These are phyloP conservation scores for Crepidodera aurea DNA, from an alignment of 2,888 invertebrate species.

Conservation along the genomic window DNA sequence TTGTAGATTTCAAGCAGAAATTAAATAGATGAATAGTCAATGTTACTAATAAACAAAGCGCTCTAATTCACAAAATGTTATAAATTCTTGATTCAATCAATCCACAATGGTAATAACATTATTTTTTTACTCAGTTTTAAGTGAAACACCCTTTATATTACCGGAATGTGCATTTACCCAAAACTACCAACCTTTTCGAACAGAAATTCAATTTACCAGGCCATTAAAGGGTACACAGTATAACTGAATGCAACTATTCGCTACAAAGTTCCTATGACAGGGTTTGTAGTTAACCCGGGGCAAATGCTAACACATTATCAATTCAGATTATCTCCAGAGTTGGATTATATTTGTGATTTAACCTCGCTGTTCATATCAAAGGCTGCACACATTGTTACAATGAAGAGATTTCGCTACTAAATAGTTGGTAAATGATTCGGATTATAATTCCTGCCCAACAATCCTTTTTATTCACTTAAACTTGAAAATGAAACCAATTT, in stretches of 20 bases:
- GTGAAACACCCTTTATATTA: too few species aligned
- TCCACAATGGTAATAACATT: too few species aligned
- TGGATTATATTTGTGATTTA: slow-evolving; percentile 10
- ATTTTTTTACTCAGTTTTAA: too few species aligned
- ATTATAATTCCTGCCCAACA: not conserved
- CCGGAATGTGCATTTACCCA: too few species aligned
- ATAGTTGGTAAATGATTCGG: not conserved
- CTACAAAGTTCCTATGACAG: slow-evolving; percentile 4
- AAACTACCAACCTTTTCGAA: not conserved
- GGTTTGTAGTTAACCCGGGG: slow-evolving; percentile 12
- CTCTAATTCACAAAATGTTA: too few species aligned
- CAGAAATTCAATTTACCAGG: slow-evolving; percentile 5
- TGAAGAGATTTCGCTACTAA: not conserved
- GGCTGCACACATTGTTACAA: not conserved
- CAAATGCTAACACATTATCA: slow-evolving; percentile 13
- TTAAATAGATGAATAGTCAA: too few species aligned
- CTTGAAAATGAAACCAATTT: too few species aligned
- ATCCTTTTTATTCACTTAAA: too few species aligned
- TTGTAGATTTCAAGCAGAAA: too few species aligned
- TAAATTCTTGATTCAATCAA: too few species aligned
- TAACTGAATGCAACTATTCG: slow-evolving; percentile 1
- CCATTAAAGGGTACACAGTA: slow-evolving; percentile 1
- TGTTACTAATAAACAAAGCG: too few species aligned
- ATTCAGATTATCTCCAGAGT: slow-evolving; percentile 4
- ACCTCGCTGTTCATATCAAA: slow-evolving; percentile 9